Evolutionary conservation across 2,888 invertebrate genomes (phyloP).

Genomic region (Bombylius major): DNA sequence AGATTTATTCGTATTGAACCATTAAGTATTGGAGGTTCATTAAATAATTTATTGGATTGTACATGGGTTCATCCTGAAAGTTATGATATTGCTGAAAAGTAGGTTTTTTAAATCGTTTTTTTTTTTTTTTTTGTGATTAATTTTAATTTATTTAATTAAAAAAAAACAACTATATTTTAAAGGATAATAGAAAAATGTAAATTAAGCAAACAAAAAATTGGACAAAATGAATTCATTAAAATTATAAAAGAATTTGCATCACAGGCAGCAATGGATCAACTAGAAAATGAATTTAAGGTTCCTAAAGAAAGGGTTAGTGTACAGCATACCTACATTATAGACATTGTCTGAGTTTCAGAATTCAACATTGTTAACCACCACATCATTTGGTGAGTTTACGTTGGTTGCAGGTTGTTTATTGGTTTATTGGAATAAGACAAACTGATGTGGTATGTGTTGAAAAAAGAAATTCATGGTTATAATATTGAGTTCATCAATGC

Average conservation of each 20-base stretch:
- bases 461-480: too few relatives aligned
- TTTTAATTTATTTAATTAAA: background rate
- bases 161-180: conserved; percentile 1
- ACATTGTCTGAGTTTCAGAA: too few relatives aligned
- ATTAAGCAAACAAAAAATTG: conserved; percentile 32
- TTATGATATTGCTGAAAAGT: conserved; percentile 56
- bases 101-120: conserved; percentile 17
- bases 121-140: too few relatives aligned
- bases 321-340: too few relatives aligned
- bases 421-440: too few relatives aligned
- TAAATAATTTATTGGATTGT: conserved; percentile 47
- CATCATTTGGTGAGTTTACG: too few relatives aligned
- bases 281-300: conserved; percentile 43
- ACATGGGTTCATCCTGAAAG: conserved; percentile 93
- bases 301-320: conserved; percentile 46
- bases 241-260: conserved; percentile 25
- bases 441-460: too few relatives aligned
- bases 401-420: too few relatives aligned
- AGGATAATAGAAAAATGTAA: conserved; percentile 33
- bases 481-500: too few relatives aligned
- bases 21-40: conserved; percentile 29
- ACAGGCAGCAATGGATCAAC: conserved; percentile 22
- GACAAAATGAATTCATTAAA: conserved; percentile 33
- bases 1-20: conserved; percentile 36
- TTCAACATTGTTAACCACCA: too few relatives aligned